Percentiles rank a stretch among this genome's conserved stretches.
Conservation (phyloP, 2,797 vertebrate species). For the Furcifer pardalis region DNA sequence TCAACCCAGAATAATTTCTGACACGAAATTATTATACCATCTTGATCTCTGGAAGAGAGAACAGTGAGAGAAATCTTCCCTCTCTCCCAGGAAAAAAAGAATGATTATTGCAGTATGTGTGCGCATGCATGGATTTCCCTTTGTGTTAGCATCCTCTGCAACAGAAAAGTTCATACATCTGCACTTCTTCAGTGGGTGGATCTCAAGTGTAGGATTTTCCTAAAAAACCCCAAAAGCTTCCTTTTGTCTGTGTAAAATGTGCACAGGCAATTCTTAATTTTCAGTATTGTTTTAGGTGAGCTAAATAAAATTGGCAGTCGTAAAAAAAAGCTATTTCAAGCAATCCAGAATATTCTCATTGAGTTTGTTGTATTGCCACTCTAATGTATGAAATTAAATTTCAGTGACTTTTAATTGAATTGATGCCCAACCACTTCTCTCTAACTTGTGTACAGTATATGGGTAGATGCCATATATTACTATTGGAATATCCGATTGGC, state of each 20-base stretch:
- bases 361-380: not conserved
- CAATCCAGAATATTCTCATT: not conserved
- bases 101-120: too few species aligned
- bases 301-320: not conserved
- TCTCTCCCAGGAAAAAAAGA: too few species aligned
- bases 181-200: not conserved
- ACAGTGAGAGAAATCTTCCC: too few species aligned
- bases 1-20: too few species aligned
- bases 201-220: not conserved
- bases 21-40: too few species aligned
- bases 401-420: not conserved
- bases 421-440: not conserved
- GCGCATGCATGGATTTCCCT: too few species aligned
- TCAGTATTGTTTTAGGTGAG: not conserved
- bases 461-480: not conserved
- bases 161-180: not conserved
- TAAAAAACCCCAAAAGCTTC: not conserved
- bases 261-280: not conserved
- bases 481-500: not conserved
- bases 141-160: too few species aligned
- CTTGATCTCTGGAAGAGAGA: too few species aligned
- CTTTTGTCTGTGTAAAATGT: not conserved
- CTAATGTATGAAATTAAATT: not conserved
- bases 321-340: not conserved
- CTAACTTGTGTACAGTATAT: not conserved